Evolutionary conservation across 2,888 invertebrate species (phyloP).

Genomic region (Hemithea aestivaria): DNA sequence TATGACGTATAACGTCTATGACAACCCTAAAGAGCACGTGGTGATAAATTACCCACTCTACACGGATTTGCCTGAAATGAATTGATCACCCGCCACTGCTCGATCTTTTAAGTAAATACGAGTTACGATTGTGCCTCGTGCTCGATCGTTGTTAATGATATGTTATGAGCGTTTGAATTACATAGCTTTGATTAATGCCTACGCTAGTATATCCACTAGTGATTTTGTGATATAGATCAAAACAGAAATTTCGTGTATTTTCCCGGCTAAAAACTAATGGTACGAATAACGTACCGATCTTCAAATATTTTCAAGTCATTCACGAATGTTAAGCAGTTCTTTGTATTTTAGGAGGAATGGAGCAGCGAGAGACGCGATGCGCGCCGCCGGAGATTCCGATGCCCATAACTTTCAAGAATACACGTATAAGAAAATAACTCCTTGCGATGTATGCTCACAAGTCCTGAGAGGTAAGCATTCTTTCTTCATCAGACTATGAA

Average conservation of each 20-base stretch:
- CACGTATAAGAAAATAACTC: slow-evolving; percentile 96
- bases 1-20: slow-evolving; percentile 40
- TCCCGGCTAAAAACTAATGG: no score
- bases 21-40: slow-evolving; percentile 29
- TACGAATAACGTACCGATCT: neutral
- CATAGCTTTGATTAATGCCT: slow-evolving; percentile 3
- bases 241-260: no score
- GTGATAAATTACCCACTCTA: slow-evolving; percentile 47
- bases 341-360: slow-evolving; percentile 84
- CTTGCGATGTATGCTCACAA: slow-evolving; percentile 96
- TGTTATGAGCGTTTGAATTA: slow-evolving; percentile 1
- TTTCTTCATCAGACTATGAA: slow-evolving; percentile 1
- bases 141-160: slow-evolving; percentile 1
- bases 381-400: slow-evolving; percentile 81
- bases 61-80: slow-evolving; percentile 34
- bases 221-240: neutral
- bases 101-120: slow-evolving; percentile 16
- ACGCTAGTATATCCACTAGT: slow-evolving; percentile 7
- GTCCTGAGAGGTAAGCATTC: slow-evolving; percentile 87
- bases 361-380: slow-evolving; percentile 80
- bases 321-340: slow-evolving; percentile 19
- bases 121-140: no score
- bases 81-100: slow-evolving; percentile 31
- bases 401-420: slow-evolving; percentile 95
- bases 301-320: slow-evolving; percentile 10